Conservation (phyloP, 2,888 invertebrate species). For the Stenotaenia linearis region DNA sequence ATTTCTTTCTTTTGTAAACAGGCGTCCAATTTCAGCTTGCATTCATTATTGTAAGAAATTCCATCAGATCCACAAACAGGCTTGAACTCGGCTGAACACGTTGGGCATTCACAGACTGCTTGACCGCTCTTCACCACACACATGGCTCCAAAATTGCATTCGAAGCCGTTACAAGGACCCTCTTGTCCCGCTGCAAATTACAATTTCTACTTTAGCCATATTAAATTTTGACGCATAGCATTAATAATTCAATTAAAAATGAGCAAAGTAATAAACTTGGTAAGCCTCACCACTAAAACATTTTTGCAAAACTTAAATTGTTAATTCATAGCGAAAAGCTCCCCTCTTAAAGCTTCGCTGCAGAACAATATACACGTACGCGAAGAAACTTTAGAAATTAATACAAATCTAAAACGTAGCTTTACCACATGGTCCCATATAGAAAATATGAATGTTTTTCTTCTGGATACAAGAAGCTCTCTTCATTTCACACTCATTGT, state of each 20-base stretch:
- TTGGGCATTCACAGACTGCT: slow-evolving; percentile 77
- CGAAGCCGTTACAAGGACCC: slow-evolving; percentile 50
- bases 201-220: background rate
- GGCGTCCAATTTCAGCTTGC: slow-evolving; percentile 71
- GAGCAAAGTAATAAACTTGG: background rate
- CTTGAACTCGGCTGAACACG: slow-evolving; percentile 74
- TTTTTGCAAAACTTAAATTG: background rate
- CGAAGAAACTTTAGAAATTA: too few relatives aligned
- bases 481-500: slow-evolving; percentile 51
- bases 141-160: slow-evolving; percentile 70
- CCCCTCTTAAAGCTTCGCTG: background rate
- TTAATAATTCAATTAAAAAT: background rate
- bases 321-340: background rate
- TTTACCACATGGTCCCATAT: slow-evolving; percentile 63
- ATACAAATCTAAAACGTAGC: slow-evolving; percentile 40
- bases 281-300: background rate
- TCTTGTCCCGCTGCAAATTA: slow-evolving; percentile 38
- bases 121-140: slow-evolving; percentile 63
- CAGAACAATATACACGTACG: slow-evolving; percentile 39
- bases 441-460: slow-evolving; percentile 52
- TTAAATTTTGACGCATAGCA: background rate
- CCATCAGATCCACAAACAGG: slow-evolving; percentile 64
- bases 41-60: slow-evolving; percentile 60
- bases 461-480: slow-evolving; percentile 51
- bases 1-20: slow-evolving; percentile 70